Conservation (phyloP, 2,797 vertebrate genomes). For the Alcedo quadribrachys region DNA sequence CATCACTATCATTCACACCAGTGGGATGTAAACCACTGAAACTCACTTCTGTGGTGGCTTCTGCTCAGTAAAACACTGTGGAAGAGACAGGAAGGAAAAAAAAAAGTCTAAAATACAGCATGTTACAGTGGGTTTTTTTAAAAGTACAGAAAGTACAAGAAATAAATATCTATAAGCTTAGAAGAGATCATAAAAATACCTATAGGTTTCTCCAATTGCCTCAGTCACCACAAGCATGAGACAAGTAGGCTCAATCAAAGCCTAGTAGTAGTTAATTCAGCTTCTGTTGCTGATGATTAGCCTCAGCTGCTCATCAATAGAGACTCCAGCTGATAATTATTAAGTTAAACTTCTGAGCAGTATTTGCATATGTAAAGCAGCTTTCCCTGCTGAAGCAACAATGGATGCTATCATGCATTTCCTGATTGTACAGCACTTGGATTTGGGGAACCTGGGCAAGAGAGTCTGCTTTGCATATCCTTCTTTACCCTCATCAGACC, state of each 20-base stretch:
- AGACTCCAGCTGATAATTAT: slow-evolving; percentile 83
- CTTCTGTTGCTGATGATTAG: slow-evolving; percentile 71
- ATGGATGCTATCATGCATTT: slow-evolving; percentile 68
- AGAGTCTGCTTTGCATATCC: slow-evolving; percentile 55
- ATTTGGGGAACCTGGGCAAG: slow-evolving; percentile 47
- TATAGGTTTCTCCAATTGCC: slow-evolving; percentile 3
- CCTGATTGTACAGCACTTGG: slow-evolving; percentile 66
- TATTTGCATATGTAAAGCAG: slow-evolving; percentile 80
- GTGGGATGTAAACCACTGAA: not conserved
- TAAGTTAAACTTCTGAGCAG: slow-evolving; percentile 78
- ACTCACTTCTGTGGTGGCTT: not conserved
- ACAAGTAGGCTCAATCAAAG: slow-evolving; percentile 17
- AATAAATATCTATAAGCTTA: not conserved
- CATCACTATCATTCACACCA: not conserved
- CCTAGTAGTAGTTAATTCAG: slow-evolving; percentile 65
- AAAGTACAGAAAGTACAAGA: not conserved
- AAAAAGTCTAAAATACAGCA: not conserved
- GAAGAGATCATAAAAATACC: not conserved
- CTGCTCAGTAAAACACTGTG: not conserved
- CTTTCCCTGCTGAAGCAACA: slow-evolving; percentile 69
- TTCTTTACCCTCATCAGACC: slow-evolving; percentile 65
- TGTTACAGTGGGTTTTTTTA: not conserved
- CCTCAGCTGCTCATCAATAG: slow-evolving; percentile 82
- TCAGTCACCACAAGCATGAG: slow-evolving; percentile 24
- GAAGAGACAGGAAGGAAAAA: not conserved